A percentile compares a stretch with the other conserved stretches of the same genome.
Evolutionary conservation across 1,140 invertebrate species (phyloP).

Genomic region (Zophobas atratus): DNA sequence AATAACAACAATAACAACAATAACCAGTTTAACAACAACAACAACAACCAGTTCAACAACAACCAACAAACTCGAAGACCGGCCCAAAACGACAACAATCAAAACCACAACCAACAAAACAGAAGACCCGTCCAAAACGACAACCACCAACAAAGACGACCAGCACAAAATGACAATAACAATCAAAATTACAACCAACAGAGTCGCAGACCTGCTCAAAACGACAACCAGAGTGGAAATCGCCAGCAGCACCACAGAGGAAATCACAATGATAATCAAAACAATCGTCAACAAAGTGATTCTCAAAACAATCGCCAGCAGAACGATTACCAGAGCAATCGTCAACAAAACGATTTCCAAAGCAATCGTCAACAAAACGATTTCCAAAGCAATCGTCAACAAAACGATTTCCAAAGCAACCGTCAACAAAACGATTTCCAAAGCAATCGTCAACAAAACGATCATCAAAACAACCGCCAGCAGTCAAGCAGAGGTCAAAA

Average conservation of each 20-base stretch:
- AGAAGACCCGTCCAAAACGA: slow-evolving; percentile 67
- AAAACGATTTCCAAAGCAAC: slow-evolving; percentile 6
- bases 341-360: too few species aligned
- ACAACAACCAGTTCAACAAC: slow-evolving; percentile 50
- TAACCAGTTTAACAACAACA: slow-evolving; percentile 56
- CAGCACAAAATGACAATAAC: slow-evolving; percentile 14
- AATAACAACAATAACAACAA: slow-evolving; percentile 60
- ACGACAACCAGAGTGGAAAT: slow-evolving; percentile 12
- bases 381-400: slow-evolving; percentile 63
- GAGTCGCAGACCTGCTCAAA: slow-evolving; percentile 21
- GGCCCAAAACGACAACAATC: slow-evolving; percentile 10
- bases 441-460: slow-evolving; percentile 58
- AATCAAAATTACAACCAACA: slow-evolving; percentile 57
- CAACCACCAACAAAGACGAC: slow-evolving; percentile 57
- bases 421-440: slow-evolving; percentile 57
- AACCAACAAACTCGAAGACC: slow-evolving; percentile 49
- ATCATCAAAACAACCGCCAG: slow-evolving; percentile 64
- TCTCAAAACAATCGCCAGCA: not conserved
- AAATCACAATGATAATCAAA: not conserved
- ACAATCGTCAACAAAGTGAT: too few species aligned
- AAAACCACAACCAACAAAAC: slow-evolving; percentile 61
- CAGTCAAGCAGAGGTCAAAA: slow-evolving; percentile 56
- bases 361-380: slow-evolving; percentile 29
- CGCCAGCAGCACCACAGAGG: slow-evolving; percentile 39
- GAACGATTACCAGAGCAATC: slow-evolving; percentile 1